Conservation (phyloP, 2,797 vertebrate genomes). For the Loriculus beryllinus region DNA sequence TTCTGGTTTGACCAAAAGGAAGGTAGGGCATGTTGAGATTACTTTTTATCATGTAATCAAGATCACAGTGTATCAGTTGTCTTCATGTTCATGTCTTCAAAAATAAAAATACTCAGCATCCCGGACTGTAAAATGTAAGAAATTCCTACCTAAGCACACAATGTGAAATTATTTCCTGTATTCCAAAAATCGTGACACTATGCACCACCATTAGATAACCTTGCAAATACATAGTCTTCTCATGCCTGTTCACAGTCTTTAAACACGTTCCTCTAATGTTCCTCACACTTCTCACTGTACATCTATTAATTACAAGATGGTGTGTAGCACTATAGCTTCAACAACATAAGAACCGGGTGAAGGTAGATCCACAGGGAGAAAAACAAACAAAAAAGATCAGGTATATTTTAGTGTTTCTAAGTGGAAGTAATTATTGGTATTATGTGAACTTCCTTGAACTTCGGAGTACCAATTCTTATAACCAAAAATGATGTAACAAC, state of each 20-base stretch:
- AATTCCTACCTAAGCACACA: background rate
- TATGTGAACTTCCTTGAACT: background rate
- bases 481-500: background rate
- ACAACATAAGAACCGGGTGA: background rate
- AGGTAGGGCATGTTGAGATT: background rate
- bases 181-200: background rate
- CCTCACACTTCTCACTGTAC: background rate
- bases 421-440: background rate
- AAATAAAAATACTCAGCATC: background rate
- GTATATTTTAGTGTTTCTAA: background rate
- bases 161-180: fast-evolving
- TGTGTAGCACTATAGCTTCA: background rate
- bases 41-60: background rate
- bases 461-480: background rate
- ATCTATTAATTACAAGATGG: background rate
- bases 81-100: background rate
- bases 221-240: background rate
- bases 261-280: background rate
- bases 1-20: background rate
- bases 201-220: background rate
- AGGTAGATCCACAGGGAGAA: background rate
- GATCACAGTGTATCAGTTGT: background rate
- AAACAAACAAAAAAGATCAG: background rate
- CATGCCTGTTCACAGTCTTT: background rate
- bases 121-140: background rate